Evolutionary conservation across 2,888 invertebrate genomes (phyloP), one percentile per base, ranked within the genome.

Genomic region (Melinopterus prodromus): DNA sequence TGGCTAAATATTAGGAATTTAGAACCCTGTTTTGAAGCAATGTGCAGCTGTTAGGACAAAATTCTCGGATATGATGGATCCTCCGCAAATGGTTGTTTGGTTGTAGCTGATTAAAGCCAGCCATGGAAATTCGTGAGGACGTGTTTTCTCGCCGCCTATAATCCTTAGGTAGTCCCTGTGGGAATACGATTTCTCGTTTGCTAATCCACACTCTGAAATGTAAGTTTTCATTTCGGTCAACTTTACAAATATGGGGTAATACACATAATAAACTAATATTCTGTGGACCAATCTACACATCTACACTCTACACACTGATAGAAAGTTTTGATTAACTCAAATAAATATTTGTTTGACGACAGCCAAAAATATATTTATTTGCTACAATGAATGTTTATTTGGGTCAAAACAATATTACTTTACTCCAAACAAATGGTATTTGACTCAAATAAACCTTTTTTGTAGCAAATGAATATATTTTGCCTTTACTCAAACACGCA

Each of bases 11-110:
- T 70, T 36, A 77, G 37, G 53, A 71, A 69, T 16, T 70, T 35
- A 14, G 15, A 78, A 82, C 82, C 82, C 79, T 14, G 71, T 69
- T 75, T 83, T 78, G 16, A 87, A 83, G 84, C 93, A 93, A 85
- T 93, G 93, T 6, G 92, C 92, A 0, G 92, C 92, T 12, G 92
- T 92, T 35, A 93, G 85, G 7, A 93, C 87, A 87, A 90, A 92
- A 36, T 87, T 84, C n/a, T 90, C 87, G 36, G 90, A 90, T 69
- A 93, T 90, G 35, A 93, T 86, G 4, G 91, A 90, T 1, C 91
- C 92, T 1, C 92, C 92, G 84, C 93, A 93, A 71, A 83, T 79
- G 9, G 81, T 80, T 16, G 77, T 71, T 16, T 82, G 79, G 15
- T 80, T 77, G 70, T 82, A 77, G 35, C 81, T 80, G 14, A 84